Evolutionary conservation across 2,113 vertebrate species (phyloP), one percentile per base, ranked within the genome.

Genomic region (Tursiops truncatus): DNA sequence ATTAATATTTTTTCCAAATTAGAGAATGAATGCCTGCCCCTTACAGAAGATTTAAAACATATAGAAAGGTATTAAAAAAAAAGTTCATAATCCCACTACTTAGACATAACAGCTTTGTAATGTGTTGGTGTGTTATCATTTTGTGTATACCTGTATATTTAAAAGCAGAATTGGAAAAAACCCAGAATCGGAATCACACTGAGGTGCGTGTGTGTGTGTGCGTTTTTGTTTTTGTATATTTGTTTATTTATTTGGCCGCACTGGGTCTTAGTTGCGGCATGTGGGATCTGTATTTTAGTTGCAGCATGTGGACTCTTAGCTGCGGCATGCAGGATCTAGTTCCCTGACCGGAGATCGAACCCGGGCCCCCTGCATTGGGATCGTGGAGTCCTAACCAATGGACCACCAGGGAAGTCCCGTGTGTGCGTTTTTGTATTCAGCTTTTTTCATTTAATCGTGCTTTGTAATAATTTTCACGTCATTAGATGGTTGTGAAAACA

Each of bases 101-200:
- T 84, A 71, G 23, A 68, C 50, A 58, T 79, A 73, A 77, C 11
- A 91, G 23, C 38, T 21, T 12, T 56, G 36, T 20, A 70, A 79
- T 70, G 58, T 83, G 82, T 93, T 23, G 38, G 15, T 58, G 11
- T 89, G 2, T 91, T 82, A 53, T 23, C 15, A 41, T 53, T 94
- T 82, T 81, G 44, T 94, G 50, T 56, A 21, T 89, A 23, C 36
- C 5, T 44, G 25, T n/a, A 47, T 83, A 79, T 80, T 96, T 89
- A 60, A 94, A 94, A 95, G 71, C 84, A 95, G 50, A 56, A 47
- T 28, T 89, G 73, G 81, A n/a, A 80, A 80, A 93, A 68, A 68
- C 2, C 3, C 23, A 41, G 67, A 87, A 23, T 87, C 87, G 53
- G 70, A 53, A 28, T 84, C 44, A 7, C 18, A 2, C 11, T 50